phyloP scores from a whole-genome alignment of 2,797 vertebrate species.

The Phaenicophaeus curvirostris region DNA sequence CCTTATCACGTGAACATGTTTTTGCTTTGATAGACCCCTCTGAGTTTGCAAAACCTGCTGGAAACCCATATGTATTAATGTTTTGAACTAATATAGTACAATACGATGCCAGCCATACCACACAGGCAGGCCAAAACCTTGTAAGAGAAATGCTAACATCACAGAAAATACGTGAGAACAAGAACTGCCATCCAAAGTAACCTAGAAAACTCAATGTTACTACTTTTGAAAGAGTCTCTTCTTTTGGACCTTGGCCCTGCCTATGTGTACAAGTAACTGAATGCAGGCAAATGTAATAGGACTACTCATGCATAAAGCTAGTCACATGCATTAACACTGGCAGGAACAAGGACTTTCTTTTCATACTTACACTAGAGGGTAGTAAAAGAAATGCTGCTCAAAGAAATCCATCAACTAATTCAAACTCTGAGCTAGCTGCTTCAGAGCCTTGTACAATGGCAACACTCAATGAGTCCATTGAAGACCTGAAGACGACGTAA shows the following conservation, averaged over 20 bases:
- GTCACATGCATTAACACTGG: conserved; percentile 59
- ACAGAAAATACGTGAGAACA: not conserved
- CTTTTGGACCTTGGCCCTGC: conserved; percentile 62
- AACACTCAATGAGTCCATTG: conserved; percentile 48
- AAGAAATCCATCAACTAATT: conserved; percentile 65
- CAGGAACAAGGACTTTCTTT: conserved; percentile 69
- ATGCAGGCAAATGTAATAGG: conserved; percentile 56
- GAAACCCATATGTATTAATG: not conserved
- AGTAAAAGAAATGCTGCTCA: conserved; percentile 61
- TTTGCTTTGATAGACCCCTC: not conserved
- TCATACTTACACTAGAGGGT: conserved; percentile 62
- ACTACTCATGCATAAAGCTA: conserved; percentile 67
- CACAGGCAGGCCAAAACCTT: not conserved
- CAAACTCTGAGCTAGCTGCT: conserved; percentile 64
- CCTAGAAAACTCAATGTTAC: not conserved
- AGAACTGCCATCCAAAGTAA: conserved; percentile 17
- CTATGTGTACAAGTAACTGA: conserved; percentile 43
- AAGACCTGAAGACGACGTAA: conserved; percentile 39
- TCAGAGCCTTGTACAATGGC: conserved; percentile 58
- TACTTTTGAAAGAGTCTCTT: conserved; percentile 46
- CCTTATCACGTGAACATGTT: not conserved
- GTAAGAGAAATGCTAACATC: not conserved
- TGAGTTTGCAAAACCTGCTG: not conserved
- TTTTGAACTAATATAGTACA: not conserved
- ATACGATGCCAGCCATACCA: not conserved